Base-by-base conservation (phyloP, 37 sponge, comb jelly and placozoan species). In the Petrosia ficiformis region DNA sequence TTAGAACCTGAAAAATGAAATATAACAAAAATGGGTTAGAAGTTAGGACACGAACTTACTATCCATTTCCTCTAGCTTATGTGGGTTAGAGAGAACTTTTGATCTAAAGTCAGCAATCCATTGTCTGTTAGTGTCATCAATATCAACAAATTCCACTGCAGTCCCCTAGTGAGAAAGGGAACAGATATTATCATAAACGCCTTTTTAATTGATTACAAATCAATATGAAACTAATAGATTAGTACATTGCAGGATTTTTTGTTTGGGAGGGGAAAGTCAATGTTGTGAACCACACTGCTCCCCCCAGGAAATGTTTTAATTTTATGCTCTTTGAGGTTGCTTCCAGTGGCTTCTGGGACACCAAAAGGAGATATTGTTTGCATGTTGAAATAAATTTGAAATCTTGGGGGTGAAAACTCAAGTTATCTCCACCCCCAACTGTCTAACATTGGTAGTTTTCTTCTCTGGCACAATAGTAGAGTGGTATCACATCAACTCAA, bases 21-120 rank as follows among this genome's bases (percentile, higher is more conserved):
- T 3, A 44, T 11, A 59, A 44, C 6, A 21, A 42, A 38, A 22
- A 73, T 22, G 65, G 32, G n/a, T 30, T n/a, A n/a, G n/a, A n/a
- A n/a, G n/a, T n/a, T n/a, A n/a, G n/a, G n/a, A 24, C 33, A 40
- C 67, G 22, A 36, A 61, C 82, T 70, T 79, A 89, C 94, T 70
- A 37, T 93, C 91, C 29, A 92, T 70, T 37, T 76, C 76, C 39
- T 92, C 93, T 42, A 96, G 85, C 1, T 57, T 61, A 29, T 80
- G 65, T 57, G 94, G 94, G 28, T 52, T 74, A 54, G 97, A 80
- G 16, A 88, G 37, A 26, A 81, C 82, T 67, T 89, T 86, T 22
- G 87, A 77, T 29, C 70, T 76, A 67, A 96, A 96, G 54, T 96
- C 93, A 0, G 76, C 65, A 38, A 96, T 25, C 97, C 97, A 96